Percentiles rank a stretch among this genome's conserved stretches.
Conservation (phyloP, 2,888 invertebrate species). For the Abscondita cerata region DNA sequence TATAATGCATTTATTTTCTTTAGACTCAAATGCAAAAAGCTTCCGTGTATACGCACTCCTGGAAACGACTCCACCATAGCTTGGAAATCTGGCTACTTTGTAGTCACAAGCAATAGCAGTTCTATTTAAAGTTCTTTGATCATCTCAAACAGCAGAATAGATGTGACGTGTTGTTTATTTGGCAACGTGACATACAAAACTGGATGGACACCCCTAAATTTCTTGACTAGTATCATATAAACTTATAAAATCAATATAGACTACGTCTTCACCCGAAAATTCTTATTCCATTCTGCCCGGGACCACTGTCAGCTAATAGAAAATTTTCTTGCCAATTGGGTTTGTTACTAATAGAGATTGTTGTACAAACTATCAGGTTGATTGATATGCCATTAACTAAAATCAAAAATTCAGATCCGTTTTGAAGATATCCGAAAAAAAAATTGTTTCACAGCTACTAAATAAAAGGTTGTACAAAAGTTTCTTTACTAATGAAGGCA, state of each 20-base stretch:
- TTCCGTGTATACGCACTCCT: not conserved
- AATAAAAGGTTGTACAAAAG: too few species aligned
- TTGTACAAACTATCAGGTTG: too few species aligned
- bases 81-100: not conserved
- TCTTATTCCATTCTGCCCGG: constrained; percentile 1
- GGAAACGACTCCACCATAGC: constrained; percentile 2
- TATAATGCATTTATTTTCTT: too few species aligned
- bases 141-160: not conserved
- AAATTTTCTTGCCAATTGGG: too few species aligned
- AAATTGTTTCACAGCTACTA: too few species aligned
- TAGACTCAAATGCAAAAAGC: constrained; percentile 3
- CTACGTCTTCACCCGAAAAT: not conserved
- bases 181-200: constrained; percentile 1
- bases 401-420: too few species aligned
- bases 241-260: constrained; percentile 1
- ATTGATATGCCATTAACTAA: too few species aligned
- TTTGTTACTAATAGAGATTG: too few species aligned
- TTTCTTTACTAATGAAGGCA: too few species aligned
- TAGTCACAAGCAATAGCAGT: constrained; percentile 3
- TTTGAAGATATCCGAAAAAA: too few species aligned
- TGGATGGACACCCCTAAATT: constrained; percentile 14
- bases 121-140: too few species aligned
- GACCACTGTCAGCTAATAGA: not conserved
- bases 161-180: constrained; percentile 1
- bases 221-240: constrained; percentile 1